Conservation (phyloP, 2,888 invertebrate genomes). For the Siphlonurus alternatus region DNA sequence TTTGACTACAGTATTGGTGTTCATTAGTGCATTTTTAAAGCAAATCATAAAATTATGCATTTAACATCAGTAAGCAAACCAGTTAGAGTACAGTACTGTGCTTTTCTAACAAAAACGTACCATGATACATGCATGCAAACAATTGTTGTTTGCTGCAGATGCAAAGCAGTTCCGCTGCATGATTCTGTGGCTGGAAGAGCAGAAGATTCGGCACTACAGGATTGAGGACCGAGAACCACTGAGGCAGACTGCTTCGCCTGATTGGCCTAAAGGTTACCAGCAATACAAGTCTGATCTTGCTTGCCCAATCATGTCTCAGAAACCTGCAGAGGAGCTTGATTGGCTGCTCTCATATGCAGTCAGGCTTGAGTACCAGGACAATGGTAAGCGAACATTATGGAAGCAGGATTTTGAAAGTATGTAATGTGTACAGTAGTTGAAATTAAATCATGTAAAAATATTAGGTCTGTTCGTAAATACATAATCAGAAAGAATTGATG, state of each 20-base stretch:
- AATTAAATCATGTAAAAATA: too few relatives aligned
- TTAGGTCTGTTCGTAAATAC: too few relatives aligned
- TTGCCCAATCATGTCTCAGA: slow-evolving; percentile 45
- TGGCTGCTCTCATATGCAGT: slow-evolving; percentile 78
- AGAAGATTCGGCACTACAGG: slow-evolving; percentile 75
- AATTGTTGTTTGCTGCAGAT: slow-evolving; percentile 50
- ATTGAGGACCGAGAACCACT: slow-evolving; percentile 62
- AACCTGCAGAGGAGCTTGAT: slow-evolving; percentile 52
- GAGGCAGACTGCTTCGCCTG: slow-evolving; percentile 42
- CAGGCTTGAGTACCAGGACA: slow-evolving; percentile 64
- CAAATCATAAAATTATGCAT: too few relatives aligned
- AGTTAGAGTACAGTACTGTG: too few relatives aligned
- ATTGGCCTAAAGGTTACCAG: slow-evolving; percentile 55
- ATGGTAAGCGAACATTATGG: slow-evolving; percentile 35
- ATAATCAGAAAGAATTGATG: too few relatives aligned
- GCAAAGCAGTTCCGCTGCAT: slow-evolving; percentile 60
- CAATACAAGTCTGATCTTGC: slow-evolving; percentile 58
- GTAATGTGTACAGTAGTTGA: too few relatives aligned
- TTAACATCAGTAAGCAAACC: too few relatives aligned
- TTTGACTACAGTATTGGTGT: too few relatives aligned
- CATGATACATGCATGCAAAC: too few relatives aligned
- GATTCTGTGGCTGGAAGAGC: slow-evolving; percentile 83
- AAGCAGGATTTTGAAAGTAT: too few relatives aligned
- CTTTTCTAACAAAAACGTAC: too few relatives aligned
- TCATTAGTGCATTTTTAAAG: too few relatives aligned